Percentiles rank a stretch among this genome's conserved stretches.
phyloP scores from a whole-genome alignment of 2,888 invertebrate genomes.

The Sialis fuliginosa region DNA sequence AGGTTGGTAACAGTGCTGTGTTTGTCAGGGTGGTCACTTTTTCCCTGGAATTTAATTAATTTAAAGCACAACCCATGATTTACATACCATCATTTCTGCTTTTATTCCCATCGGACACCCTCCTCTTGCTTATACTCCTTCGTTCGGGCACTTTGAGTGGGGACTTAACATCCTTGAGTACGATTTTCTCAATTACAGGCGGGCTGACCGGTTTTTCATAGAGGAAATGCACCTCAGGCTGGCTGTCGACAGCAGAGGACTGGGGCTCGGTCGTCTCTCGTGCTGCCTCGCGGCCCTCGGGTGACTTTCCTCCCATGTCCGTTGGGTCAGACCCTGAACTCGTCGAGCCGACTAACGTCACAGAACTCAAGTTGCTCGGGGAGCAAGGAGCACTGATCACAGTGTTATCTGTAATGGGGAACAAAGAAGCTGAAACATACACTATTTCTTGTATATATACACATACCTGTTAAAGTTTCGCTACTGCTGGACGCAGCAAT shows the following conservation, averaged over 20 bases:
- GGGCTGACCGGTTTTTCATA: conserved; percentile 14
- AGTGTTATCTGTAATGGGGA: conserved; percentile 22
- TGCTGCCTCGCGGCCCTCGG: conserved; percentile 4
- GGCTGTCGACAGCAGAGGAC: not conserved
- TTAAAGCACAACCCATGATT: too few relatives aligned
- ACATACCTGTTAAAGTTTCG: conserved; percentile 55
- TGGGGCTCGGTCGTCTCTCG: conserved; percentile 2
- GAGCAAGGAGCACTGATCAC: conserved; percentile 43
- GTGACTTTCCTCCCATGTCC: conserved; percentile 8
- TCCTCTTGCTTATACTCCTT: conserved; percentile 3
- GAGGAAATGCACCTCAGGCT: conserved; percentile 13
- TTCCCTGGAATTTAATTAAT: too few relatives aligned
- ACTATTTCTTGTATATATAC: not conserved
- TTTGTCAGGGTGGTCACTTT: too few relatives aligned
- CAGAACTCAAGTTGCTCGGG: conserved; percentile 55
- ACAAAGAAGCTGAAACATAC: not conserved
- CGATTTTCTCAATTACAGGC: conserved; percentile 7
- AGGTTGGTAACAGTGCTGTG: too few relatives aligned
- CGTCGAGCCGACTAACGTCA: conserved; percentile 46
- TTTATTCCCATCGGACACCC: conserved; percentile 6
- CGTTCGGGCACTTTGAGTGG: conserved; percentile 5
- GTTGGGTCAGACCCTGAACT: conserved; percentile 27
- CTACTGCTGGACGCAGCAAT: conserved; percentile 57
- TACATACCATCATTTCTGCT: not conserved
- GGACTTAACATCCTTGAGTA: conserved; percentile 2